Evolutionary conservation across 2,797 vertebrate species (phyloP).

Genomic region (Muscicapa striata): DNA sequence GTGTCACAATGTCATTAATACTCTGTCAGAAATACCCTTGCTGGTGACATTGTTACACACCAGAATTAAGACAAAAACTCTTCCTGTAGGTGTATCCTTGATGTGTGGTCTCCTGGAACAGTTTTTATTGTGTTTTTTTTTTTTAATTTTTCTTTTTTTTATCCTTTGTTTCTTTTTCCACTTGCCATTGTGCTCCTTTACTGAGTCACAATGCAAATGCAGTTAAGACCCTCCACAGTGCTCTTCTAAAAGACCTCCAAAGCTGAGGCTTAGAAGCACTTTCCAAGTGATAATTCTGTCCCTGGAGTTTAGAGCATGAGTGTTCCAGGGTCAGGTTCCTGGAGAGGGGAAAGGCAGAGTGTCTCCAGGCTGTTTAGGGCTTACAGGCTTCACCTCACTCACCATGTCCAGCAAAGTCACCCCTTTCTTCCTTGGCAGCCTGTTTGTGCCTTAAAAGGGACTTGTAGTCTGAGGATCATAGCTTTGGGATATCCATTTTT

Average conservation of each 20-base stretch:
- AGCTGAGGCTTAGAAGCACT: not conserved
- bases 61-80: not conserved
- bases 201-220: not conserved
- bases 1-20: not conserved
- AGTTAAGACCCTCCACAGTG: fast-evolving
- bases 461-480: not conserved
- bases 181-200: not conserved
- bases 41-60: not conserved
- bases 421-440: not conserved
- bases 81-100: not conserved
- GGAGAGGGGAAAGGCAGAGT: not conserved
- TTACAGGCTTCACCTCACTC: not conserved
- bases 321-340: not conserved
- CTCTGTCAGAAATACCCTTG: not conserved
- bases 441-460: not conserved
- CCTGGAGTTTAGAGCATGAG: not conserved
- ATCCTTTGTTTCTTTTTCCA: fast-evolving
- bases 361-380: not conserved
- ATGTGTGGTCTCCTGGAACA: not conserved
- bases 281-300: not conserved
- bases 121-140: not conserved
- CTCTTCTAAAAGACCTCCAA: not conserved
- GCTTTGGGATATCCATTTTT: not conserved
- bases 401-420: fast-evolving
- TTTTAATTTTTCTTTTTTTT: not conserved